A percentile compares a stretch with the other conserved stretches of the same genome.
Evolutionary conservation across 2,888 invertebrate genomes (phyloP).

Genomic region (Xylocampa areola): DNA sequence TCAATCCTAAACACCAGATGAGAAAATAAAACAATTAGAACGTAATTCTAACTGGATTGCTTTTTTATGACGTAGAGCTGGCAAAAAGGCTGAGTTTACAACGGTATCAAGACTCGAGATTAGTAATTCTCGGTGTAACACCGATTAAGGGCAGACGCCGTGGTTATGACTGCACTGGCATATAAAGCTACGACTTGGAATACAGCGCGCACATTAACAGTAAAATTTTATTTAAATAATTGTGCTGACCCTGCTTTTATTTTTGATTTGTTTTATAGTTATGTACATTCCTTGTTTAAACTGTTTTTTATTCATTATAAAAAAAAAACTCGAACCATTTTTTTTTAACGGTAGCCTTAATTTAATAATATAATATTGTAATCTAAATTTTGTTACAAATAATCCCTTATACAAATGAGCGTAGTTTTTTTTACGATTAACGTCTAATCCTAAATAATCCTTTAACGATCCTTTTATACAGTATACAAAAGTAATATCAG

Average conservation of each 20-base stretch:
- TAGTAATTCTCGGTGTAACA: constrained; percentile 64
- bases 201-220: constrained; percentile 9
- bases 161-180: constrained; percentile 55
- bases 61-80: constrained; percentile 56
- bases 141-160: constrained; percentile 57
- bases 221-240: not conserved
- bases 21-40: constrained; percentile 61
- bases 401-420: no score
- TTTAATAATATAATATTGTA: no score
- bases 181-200: constrained; percentile 40
- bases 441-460: no score
- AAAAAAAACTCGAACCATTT: no score
- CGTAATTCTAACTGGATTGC: constrained; percentile 52
- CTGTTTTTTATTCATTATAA: no score
- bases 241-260: not conserved
- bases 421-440: no score
- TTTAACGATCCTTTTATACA: no score
- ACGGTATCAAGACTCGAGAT: constrained; percentile 57
- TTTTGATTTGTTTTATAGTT: not conserved
- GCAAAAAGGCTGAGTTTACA: constrained; percentile 58
- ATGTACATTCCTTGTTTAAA: no score
- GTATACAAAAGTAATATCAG: no score
- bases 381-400: no score
- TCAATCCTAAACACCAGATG: constrained; percentile 46
- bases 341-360: no score